phyloP scores from a whole-genome alignment of 2,888 invertebrate species.

The Tortrix viridana region DNA sequence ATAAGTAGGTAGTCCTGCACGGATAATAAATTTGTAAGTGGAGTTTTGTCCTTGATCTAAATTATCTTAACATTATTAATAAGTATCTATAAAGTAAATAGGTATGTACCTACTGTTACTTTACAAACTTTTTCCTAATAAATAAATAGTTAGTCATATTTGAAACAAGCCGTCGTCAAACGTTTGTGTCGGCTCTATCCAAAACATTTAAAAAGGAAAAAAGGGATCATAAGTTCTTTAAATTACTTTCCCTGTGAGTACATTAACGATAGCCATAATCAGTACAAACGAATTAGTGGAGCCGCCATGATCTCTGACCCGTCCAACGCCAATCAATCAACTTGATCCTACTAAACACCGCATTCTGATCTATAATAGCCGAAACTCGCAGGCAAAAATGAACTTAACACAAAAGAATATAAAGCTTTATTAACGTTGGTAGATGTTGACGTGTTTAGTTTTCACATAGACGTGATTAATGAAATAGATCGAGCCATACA shows the following conservation, averaged over 20 bases:
- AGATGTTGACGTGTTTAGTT: conserved; percentile 50
- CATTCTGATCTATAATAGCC: conserved; percentile 51
- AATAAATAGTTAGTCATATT: no score
- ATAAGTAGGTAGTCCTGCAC: not conserved
- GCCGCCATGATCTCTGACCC: conserved; percentile 71
- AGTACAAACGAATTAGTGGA: conserved; percentile 66
- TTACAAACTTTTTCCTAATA: no score
- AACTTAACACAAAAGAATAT: conserved; percentile 44
- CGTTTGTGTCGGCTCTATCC: no score
- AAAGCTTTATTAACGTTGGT: conserved; percentile 47
- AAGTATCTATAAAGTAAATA: no score
- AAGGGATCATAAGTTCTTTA: not conserved
- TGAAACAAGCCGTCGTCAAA: no score
- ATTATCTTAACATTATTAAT: no score
- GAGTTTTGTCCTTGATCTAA: no score
- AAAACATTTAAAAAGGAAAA: no score
- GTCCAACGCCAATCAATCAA: conserved; percentile 74
- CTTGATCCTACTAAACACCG: conserved; percentile 68
- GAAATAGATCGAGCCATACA: conserved; percentile 64
- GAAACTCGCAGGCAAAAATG: conserved; percentile 43
- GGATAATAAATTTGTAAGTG: not conserved
- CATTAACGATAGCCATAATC: conserved; percentile 63
- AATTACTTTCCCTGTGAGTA: conserved; percentile 36
- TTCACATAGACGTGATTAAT: conserved; percentile 73
- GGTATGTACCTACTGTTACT: no score